These are phyloP conservation scores for Myzus persicae DNA, from an alignment of 1,140 invertebrate species.

Conservation along the genomic window DNA sequence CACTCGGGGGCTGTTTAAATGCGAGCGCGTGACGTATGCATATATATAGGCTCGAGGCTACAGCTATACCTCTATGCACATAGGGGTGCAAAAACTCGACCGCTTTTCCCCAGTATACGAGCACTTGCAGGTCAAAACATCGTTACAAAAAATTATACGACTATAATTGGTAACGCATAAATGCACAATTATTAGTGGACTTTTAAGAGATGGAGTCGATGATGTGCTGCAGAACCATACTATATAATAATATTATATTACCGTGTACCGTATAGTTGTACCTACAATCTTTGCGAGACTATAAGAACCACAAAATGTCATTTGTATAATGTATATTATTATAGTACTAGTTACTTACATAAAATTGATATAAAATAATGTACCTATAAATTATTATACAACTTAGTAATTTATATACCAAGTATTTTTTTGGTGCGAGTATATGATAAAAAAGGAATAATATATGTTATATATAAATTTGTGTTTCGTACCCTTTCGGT, in stretches of 20 bases:
- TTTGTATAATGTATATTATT: no score
- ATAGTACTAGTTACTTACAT: no score
- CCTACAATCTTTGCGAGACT: no score
- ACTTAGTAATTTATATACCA: no score
- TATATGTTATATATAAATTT: not conserved
- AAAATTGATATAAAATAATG: no score
- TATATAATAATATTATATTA: no score
- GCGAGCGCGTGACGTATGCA: not conserved
- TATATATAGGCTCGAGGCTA: not conserved
- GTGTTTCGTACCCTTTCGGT: not conserved
- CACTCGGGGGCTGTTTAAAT: not conserved
- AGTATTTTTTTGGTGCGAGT: not conserved
- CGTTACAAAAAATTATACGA: not conserved
- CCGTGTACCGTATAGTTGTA: no score
- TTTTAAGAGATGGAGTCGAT: not conserved
- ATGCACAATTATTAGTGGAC: no score
- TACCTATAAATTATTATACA: no score
- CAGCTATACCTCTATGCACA: not conserved
- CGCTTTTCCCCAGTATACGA: not conserved
- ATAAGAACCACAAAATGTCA: no score
- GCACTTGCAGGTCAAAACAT: not conserved
- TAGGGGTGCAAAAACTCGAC: not conserved
- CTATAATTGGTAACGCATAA: not conserved
- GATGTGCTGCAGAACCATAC: not conserved
- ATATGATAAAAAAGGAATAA: not conserved